phyloP scores from a whole-genome alignment of 2,888 invertebrate genomes.

The Drosophila gaucha region DNA sequence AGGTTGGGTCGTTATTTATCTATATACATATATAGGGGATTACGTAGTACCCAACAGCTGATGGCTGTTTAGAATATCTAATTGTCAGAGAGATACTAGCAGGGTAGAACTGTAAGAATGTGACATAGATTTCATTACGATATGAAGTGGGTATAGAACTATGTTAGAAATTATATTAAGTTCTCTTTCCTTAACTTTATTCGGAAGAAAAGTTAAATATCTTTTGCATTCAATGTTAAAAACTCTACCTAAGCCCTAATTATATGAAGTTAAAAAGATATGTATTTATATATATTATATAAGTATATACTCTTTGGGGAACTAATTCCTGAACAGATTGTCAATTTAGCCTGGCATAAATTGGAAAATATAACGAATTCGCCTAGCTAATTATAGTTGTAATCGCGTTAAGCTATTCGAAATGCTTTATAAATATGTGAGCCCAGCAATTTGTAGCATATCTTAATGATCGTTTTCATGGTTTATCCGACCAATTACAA shows the following conservation, averaged over 20 bases:
- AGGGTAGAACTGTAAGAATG: constrained; percentile 2
- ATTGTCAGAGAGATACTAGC: constrained; percentile 18
- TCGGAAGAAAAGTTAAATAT: no score
- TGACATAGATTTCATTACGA: background rate
- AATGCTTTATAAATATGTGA: constrained; percentile 22
- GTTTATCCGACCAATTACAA: constrained; percentile 50
- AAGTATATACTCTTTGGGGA: no score
- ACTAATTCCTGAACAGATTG: no score
- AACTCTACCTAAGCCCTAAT: no score
- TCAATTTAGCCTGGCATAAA: no score
- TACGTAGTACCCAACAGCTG: constrained; percentile 11
- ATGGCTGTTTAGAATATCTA: constrained; percentile 38
- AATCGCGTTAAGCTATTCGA: background rate
- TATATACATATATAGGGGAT: constrained; percentile 1
- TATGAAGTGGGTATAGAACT: background rate
- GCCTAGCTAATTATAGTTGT: background rate
- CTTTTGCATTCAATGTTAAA: no score
- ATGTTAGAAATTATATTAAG: no score
- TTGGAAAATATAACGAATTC: no score
- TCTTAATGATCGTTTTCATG: constrained; percentile 36
- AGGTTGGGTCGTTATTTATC: constrained; percentile 13
- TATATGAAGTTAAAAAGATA: no score
- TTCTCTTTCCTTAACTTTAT: no score
- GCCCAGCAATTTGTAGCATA: constrained; percentile 14
- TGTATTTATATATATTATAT: no score